A percentile compares a stretch with the other conserved stretches of the same genome.
phyloP scores from a whole-genome alignment of 2,113 vertebrate species.

The Ophiodon elongatus region DNA sequence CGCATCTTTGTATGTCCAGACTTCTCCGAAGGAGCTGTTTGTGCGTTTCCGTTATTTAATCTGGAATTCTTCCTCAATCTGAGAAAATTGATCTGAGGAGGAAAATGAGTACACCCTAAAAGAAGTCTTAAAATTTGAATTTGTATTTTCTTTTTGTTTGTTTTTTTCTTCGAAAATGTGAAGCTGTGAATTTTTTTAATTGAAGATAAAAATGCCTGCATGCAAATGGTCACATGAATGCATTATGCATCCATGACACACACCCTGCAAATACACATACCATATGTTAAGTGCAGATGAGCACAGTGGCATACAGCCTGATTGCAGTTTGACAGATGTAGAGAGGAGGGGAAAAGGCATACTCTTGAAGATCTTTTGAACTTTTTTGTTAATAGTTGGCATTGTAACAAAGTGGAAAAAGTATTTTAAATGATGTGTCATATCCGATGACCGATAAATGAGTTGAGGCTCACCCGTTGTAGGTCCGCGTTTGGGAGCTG shows the following conservation, averaged over 20 bases:
- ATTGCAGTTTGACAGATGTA: constrained; percentile 16
- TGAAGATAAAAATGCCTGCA: background rate
- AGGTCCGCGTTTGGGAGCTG: constrained; percentile 90
- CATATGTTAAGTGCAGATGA: constrained; percentile 7
- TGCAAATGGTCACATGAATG: background rate
- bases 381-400: background rate
- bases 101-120: background rate
- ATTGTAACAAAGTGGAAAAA: background rate
- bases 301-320: background rate
- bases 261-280: constrained; percentile 1
- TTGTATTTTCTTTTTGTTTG: background rate
- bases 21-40: background rate
- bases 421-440: background rate
- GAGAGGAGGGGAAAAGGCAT: background rate
- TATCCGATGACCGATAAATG: background rate
- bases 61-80: background rate
- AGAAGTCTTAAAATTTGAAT: background rate
- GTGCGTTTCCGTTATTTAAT: background rate
- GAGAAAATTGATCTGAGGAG: background rate
- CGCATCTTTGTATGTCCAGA: background rate
- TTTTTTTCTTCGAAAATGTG: background rate
- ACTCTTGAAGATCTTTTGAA: too few species aligned
- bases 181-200: background rate
- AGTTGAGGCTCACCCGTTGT: background rate
- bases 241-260: background rate